Evolutionary conservation across 2,797 vertebrate genomes (phyloP).

Genomic region (Cyclopterus lumpus): DNA sequence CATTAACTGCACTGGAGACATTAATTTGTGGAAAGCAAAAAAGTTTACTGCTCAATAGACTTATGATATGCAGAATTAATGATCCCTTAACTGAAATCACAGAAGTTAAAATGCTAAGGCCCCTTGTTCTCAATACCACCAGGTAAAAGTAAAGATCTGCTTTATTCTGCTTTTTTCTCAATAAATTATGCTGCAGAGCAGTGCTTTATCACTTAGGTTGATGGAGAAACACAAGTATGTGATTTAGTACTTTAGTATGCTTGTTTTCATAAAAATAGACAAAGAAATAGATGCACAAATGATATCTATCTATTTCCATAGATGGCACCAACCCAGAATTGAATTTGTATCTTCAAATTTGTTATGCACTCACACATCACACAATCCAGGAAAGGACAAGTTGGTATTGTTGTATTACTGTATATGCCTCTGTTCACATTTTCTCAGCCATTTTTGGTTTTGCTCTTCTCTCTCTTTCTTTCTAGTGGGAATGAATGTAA

Average conservation of each 20-base stretch:
- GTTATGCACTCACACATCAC: neutral
- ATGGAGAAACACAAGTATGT: constrained; percentile 17
- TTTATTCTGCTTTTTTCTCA: constrained; percentile 7
- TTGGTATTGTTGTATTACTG: neutral
- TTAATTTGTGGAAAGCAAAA: constrained; percentile 23
- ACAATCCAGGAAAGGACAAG: neutral
- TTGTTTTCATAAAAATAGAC: neutral
- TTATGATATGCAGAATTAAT: constrained; percentile 25
- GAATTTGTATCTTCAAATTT: neutral
- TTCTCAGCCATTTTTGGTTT: constrained; percentile 42
- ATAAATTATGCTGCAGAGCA: neutral
- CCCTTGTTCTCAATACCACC: constrained; percentile 7
- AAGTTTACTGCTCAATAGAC: constrained; percentile 11
- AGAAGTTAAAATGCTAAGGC: constrained; percentile 19
- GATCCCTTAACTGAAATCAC: constrained; percentile 24
- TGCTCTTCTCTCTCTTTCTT: constrained; percentile 4
- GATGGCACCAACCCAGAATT: neutral
- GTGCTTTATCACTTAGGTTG: neutral
- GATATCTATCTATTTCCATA: neutral
- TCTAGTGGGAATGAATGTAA: constrained; percentile 16
- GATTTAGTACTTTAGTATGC: neutral
- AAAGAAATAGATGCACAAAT: neutral
- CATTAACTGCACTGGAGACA: constrained; percentile 37
- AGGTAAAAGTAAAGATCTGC: neutral
- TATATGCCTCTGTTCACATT: neutral